Base-by-base conservation (phyloP, 2,888 invertebrate genomes). In the Dryococelus australis region DNA sequence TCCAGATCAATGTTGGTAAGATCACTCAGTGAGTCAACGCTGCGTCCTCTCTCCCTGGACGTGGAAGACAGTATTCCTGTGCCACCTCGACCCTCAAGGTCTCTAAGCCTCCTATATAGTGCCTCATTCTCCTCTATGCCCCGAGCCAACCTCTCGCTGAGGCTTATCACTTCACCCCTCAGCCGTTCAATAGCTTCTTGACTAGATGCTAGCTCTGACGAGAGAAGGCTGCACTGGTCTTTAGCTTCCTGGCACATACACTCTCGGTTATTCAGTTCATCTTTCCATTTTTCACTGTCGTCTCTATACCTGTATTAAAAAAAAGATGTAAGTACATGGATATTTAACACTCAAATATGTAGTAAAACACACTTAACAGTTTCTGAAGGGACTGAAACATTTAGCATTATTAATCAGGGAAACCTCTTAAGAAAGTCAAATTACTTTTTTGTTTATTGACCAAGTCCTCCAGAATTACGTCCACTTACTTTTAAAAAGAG, bases 1-100 rank as follows among this genome's bases (percentile, higher is more conserved):
- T 97, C 96, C 90, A 95, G 93, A 91, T 96, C 96, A 87, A 97
- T 94, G 90, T 96, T 97, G 12, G 96, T 96, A 78, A 97, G 94
- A 91, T 97, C 97, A 90, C 96, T 96, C 13, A 97, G 93, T 8
- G 97, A 97, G 90, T 97, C 96, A 9, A 89, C 88, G 90, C 96
- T 96, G 90, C 95, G 94, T 88, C 95, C 94, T 88, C 94, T 94
- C 90, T 94, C 94, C 90, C 94, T 93, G 13, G 93, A 93, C 8
- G 65, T n/a, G 2, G 94, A 93, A 10, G 94, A 94, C 87, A 94
- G 93, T 13, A 92, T 91, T 84, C 92, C 91, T 53, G 88, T 86
- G 43, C 87, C 85, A 16, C 86, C 86, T 89, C 94, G 93, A 27
- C 95, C 95, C 92, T 97, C 97, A 43, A 97, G 91, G 90, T 97